Percentiles rank a stretch among this genome's conserved stretches.
Conservation (phyloP, 2,797 vertebrate species). For the Ibycter americanus region DNA sequence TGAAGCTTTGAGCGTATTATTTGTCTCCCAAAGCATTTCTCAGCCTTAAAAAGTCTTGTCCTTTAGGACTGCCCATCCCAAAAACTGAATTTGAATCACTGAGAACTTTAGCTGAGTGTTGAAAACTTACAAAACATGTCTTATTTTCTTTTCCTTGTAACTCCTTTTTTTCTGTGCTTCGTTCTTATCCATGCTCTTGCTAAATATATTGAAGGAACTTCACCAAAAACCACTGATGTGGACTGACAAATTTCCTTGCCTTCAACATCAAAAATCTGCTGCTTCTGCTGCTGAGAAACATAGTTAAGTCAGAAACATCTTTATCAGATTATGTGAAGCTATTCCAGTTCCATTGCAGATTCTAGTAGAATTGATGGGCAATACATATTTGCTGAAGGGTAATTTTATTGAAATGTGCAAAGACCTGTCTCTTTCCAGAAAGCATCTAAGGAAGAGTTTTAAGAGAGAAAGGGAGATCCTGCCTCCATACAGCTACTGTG, state of each 20-base stretch:
- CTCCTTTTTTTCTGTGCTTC: background rate
- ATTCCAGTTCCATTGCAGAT: background rate
- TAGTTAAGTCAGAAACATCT: background rate
- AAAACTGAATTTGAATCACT: background rate
- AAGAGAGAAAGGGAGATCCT: background rate
- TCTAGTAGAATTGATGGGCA: background rate
- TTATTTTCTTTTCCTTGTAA: background rate
- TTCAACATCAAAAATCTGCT: background rate
- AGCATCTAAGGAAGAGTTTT: background rate
- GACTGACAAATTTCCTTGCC: background rate
- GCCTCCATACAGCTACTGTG: background rate
- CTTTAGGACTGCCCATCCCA: background rate
- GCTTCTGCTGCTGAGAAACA: background rate
- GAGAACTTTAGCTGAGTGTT: background rate
- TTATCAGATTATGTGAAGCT: background rate
- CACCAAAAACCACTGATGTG: background rate
- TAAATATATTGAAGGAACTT: background rate
- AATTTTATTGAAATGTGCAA: background rate
- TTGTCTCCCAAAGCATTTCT: background rate
- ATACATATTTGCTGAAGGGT: background rate
- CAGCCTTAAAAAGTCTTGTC: background rate
- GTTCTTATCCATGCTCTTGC: background rate
- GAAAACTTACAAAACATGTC: background rate
- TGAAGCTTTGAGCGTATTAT: background rate
- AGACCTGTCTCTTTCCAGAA: background rate